Percentiles rank a stretch among this genome's conserved stretches.
Conservation (phyloP, 2,888 invertebrate species). For the Philaethria dido region DNA sequence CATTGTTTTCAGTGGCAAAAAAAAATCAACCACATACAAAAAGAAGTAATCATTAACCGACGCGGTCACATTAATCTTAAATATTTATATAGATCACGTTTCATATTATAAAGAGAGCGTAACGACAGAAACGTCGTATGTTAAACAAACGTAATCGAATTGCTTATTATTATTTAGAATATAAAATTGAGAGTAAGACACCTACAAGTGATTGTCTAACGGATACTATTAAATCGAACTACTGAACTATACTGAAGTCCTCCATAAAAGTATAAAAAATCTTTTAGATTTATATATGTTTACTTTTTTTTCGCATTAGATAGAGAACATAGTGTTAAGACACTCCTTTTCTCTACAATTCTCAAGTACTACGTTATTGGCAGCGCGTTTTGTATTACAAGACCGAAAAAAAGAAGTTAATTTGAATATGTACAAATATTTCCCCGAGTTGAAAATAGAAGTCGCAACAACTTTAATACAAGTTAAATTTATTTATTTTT, state of each 20-base stretch:
- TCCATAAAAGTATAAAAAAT: slow-evolving; percentile 6
- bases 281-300: too few relatives aligned
- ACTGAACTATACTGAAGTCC: slow-evolving; percentile 23
- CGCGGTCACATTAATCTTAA: slow-evolving; percentile 65
- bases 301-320: not conserved
- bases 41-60: slow-evolving; percentile 35
- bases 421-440: too few relatives aligned
- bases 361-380: too few relatives aligned
- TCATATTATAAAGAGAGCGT: slow-evolving; percentile 54
- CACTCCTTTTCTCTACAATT: not conserved
- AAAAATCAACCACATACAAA: too few relatives aligned
- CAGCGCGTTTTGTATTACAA: too few relatives aligned
- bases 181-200: slow-evolving; percentile 57
- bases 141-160: slow-evolving; percentile 57
- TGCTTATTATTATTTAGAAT: slow-evolving; percentile 73
- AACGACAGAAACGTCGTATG: slow-evolving; percentile 45
- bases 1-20: too few relatives aligned
- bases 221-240: slow-evolving; percentile 36
- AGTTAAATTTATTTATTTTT: not conserved
- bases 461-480: too few relatives aligned
- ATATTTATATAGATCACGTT: slow-evolving; percentile 71
- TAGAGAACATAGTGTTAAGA: not conserved
- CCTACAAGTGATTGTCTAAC: slow-evolving; percentile 47
- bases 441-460: too few relatives aligned
- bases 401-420: too few relatives aligned